Conservation (phyloP, 92 coral and sea anemone genomes). For the Bergia puertoricense region DNA sequence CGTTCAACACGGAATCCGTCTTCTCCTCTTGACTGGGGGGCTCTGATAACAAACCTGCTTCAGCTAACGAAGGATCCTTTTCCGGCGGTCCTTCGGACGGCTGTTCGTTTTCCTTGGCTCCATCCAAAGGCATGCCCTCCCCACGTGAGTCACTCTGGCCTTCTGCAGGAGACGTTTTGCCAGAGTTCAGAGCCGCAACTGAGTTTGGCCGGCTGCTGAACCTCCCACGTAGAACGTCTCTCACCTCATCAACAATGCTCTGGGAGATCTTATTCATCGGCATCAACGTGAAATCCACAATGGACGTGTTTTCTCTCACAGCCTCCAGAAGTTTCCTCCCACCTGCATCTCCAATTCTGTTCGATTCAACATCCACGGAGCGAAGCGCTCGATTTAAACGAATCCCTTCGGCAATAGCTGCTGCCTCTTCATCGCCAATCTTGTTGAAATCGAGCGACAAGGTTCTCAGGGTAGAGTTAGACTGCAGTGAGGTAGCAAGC, state of each 20-base stretch:
- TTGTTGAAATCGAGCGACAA: conserved; percentile 86
- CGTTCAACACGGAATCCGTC: neutral
- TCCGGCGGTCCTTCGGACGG: neutral
- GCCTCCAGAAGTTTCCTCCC: conserved; percentile 83
- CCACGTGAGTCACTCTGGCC: neutral
- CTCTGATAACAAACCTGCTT: neutral
- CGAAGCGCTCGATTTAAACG: conserved; percentile 75
- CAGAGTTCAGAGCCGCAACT: neutral
- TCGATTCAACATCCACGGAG: conserved; percentile 92
- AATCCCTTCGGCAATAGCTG: conserved; percentile 83
- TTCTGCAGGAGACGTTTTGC: neutral
- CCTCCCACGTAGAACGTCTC: conserved; percentile 73
- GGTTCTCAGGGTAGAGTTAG: conserved; percentile 71
- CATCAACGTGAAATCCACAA: conserved; percentile 86
- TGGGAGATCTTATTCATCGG: conserved; percentile 92
- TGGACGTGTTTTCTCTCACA: conserved; percentile 69
- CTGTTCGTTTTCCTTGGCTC: neutral
- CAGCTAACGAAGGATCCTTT: conserved; percentile 1
- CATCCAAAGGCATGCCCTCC: neutral
- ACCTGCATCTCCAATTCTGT: conserved; percentile 91
- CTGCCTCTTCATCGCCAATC: conserved; percentile 85
- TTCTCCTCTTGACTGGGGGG: neutral
- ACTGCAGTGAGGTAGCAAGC: conserved; percentile 66
- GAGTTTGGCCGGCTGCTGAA: conserved; percentile 45
- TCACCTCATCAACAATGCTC: conserved; percentile 75